These are phyloP conservation scores for Odontesthes bonariensis DNA, from an alignment of 2,113 vertebrate genomes.

Conservation along the genomic window DNA sequence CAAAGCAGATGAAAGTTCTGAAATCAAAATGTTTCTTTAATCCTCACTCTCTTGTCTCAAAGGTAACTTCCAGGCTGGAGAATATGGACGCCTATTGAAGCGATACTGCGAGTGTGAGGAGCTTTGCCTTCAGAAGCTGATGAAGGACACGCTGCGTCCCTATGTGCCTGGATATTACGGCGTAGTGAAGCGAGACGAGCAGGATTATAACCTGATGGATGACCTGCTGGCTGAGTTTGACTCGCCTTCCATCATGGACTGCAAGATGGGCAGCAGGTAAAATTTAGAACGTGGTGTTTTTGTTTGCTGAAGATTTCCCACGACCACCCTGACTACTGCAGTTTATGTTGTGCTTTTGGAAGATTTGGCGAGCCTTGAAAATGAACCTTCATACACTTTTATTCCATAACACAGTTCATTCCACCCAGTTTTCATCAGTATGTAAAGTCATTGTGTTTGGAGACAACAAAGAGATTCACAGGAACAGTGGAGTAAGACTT, in stretches of 20 bases:
- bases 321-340: no score
- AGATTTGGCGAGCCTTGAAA: constrained; percentile 12
- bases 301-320: constrained; percentile 3
- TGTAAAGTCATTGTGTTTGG: background rate
- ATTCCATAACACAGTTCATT: background rate
- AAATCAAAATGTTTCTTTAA: background rate
- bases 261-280: constrained; percentile 94
- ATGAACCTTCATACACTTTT: background rate
- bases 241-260: constrained; percentile 93
- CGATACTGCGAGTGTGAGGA: constrained; percentile 89
- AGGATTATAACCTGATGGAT: constrained; percentile 92
- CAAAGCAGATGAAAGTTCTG: no score
- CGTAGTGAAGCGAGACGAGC: constrained; percentile 81
- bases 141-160: constrained; percentile 82
- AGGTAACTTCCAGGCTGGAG: constrained; percentile 91
- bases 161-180: constrained; percentile 90
- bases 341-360: background rate
- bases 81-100: constrained; percentile 88
- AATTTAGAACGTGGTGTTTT: background rate
- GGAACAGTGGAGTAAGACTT: background rate
- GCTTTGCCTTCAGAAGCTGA: constrained; percentile 87
- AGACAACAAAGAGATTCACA: background rate
- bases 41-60: background rate
- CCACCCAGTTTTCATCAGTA: background rate
- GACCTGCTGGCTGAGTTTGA: constrained; percentile 90